Conservation (phyloP, 2,797 vertebrate genomes). For the Craterocephalus amniculus region DNA sequence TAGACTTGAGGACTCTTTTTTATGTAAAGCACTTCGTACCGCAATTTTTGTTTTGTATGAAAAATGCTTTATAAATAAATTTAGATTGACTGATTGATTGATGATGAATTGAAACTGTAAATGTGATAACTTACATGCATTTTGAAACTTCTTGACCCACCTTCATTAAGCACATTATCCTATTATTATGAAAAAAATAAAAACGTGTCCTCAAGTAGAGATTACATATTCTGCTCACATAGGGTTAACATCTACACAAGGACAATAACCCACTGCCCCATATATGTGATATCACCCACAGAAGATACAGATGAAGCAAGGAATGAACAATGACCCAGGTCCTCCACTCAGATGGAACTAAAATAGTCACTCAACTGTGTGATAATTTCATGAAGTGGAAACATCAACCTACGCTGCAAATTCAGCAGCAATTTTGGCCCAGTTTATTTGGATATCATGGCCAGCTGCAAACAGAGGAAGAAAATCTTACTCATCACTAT, state of each 20-base stretch:
- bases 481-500: neutral
- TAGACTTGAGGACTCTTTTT: too few relatives aligned
- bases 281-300: conserved; percentile 35
- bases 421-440: conserved; percentile 6
- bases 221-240: conserved; percentile 11
- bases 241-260: conserved; percentile 8
- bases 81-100: too few relatives aligned
- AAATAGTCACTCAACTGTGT: conserved; percentile 48
- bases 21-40: too few relatives aligned
- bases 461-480: conserved; percentile 3
- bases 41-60: too few relatives aligned
- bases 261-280: conserved; percentile 43
- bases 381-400: conserved; percentile 50
- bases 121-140: too few relatives aligned
- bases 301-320: conserved; percentile 56
- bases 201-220: neutral
- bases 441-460: conserved; percentile 27
- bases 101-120: too few relatives aligned
- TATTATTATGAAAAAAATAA: neutral
- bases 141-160: neutral
- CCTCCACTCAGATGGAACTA: conserved; percentile 40
- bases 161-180: too few relatives aligned
- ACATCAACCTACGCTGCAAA: conserved; percentile 30
- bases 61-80: too few relatives aligned
- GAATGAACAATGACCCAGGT: conserved; percentile 63